A percentile compares a stretch with the other conserved stretches of the same genome.
Evolutionary conservation across 2,797 vertebrate species (phyloP).

Genomic region (Dendrocincla fuliginosa): DNA sequence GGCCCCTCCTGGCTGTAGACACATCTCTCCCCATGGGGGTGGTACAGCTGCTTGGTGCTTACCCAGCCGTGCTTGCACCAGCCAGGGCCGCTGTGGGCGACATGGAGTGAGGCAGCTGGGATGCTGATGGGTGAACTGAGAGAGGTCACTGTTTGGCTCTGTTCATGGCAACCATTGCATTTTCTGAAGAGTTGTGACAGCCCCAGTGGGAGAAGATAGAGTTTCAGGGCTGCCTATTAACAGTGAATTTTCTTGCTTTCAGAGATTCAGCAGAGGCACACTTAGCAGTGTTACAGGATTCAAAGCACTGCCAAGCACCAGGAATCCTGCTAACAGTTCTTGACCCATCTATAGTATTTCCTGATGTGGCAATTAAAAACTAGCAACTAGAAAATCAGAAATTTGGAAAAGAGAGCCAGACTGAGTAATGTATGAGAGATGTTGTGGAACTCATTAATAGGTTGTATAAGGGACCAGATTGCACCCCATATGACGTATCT

Average conservation of each 20-base stretch:
- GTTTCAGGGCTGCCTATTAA: not conserved
- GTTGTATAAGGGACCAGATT: not conserved
- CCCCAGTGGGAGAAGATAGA: not conserved
- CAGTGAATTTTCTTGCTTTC: not conserved
- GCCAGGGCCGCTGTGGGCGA: not conserved
- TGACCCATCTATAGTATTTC: not conserved
- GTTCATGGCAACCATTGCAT: not conserved
- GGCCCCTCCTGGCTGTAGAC: accelerated
- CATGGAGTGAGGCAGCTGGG: accelerated
- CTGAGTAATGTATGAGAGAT: constrained; percentile 1
- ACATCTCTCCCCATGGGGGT: accelerated
- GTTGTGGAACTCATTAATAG: constrained; percentile 43
- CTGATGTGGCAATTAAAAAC: not conserved
- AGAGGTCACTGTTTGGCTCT: not conserved
- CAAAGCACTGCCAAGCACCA: not conserved
- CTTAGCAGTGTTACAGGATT: not conserved
- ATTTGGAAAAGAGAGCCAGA: not conserved
- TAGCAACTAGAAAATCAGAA: constrained; percentile 5
- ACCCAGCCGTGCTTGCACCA: not conserved
- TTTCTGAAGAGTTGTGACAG: not conserved
- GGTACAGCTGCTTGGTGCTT: not conserved
- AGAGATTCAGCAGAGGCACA: not conserved
- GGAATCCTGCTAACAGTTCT: not conserved
- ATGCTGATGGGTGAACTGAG: not conserved
- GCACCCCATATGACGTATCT: not conserved